Conservation (phyloP, 2,888 invertebrate species). For the Lordiphosa andalusiaca region DNA sequence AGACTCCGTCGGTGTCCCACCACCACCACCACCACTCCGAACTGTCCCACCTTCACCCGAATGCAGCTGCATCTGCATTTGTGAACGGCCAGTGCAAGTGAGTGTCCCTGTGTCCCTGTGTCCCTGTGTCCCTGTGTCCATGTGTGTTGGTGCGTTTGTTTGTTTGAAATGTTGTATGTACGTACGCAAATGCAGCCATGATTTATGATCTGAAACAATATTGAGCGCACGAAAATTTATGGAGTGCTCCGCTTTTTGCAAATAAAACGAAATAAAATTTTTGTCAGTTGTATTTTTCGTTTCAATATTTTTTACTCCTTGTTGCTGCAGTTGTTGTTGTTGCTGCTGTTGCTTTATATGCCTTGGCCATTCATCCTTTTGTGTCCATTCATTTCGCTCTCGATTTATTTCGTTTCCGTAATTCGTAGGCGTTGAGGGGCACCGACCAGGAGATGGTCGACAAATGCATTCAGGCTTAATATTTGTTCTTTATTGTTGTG, state of each 20-base stretch:
- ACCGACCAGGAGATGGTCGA: slow-evolving; percentile 32
- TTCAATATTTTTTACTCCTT: slow-evolving; percentile 64
- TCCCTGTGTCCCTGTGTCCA: no score
- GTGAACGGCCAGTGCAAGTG: slow-evolving; percentile 17
- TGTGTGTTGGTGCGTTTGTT: slow-evolving; percentile 3
- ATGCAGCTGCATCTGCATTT: slow-evolving; percentile 21
- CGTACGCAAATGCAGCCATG: slow-evolving; percentile 80
- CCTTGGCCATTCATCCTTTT: slow-evolving; percentile 67
- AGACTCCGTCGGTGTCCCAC: slow-evolving; percentile 19
- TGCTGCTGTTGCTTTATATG: slow-evolving; percentile 34
- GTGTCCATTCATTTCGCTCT: slow-evolving; percentile 74
- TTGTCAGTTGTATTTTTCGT: slow-evolving; percentile 79
- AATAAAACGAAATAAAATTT: slow-evolving; percentile 79
- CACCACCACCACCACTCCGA: not conserved
- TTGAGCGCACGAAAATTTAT: slow-evolving; percentile 81
- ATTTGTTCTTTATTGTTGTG: slow-evolving; percentile 37
- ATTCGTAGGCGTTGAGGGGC: slow-evolving; percentile 24
- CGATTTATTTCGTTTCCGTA: slow-evolving; percentile 77
- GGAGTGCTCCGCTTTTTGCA: slow-evolving; percentile 79
- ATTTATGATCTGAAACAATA: slow-evolving; percentile 81
- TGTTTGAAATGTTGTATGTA: slow-evolving; percentile 41
- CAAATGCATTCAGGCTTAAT: slow-evolving; percentile 40
- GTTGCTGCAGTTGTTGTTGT: slow-evolving; percentile 25
- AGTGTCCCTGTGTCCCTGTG: not conserved
- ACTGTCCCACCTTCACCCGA: slow-evolving; percentile 1